Conservation (phyloP, 2,113 vertebrate genomes). For the Mus spicilegus region DNA sequence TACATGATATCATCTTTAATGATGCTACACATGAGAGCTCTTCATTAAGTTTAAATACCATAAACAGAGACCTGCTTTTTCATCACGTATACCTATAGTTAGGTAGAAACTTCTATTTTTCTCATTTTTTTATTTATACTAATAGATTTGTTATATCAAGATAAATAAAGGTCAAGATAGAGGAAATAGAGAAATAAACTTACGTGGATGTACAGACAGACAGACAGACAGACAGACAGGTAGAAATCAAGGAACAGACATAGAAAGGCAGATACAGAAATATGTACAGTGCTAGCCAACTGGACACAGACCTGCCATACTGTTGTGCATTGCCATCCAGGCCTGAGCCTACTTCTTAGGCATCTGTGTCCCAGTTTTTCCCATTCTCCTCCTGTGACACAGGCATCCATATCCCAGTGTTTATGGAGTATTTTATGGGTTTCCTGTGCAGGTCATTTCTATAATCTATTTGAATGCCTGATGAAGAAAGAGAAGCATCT, state of each 20-base stretch:
- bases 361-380: neutral
- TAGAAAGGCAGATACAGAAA: neutral
- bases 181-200: neutral
- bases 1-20: neutral
- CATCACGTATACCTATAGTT: neutral
- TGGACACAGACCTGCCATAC: neutral
- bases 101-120: neutral
- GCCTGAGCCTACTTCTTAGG: neutral
- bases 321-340: neutral
- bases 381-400: neutral
- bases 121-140: neutral
- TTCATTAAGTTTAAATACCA: neutral
- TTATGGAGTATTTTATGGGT: accelerated
- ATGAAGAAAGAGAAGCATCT: too few relatives aligned
- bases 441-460: neutral
- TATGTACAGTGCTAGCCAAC: too few relatives aligned
- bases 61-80: neutral
- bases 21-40: too few relatives aligned
- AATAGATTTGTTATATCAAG: neutral
- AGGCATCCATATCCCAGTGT: too few relatives aligned
- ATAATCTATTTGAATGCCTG: neutral
- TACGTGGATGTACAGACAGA: neutral
- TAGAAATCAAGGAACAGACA: too few relatives aligned
- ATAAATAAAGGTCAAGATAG: neutral
- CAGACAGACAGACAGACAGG: neutral